Base-by-base conservation (phyloP, 2,113 vertebrate genomes). In the Limnothrissa miodon region DNA sequence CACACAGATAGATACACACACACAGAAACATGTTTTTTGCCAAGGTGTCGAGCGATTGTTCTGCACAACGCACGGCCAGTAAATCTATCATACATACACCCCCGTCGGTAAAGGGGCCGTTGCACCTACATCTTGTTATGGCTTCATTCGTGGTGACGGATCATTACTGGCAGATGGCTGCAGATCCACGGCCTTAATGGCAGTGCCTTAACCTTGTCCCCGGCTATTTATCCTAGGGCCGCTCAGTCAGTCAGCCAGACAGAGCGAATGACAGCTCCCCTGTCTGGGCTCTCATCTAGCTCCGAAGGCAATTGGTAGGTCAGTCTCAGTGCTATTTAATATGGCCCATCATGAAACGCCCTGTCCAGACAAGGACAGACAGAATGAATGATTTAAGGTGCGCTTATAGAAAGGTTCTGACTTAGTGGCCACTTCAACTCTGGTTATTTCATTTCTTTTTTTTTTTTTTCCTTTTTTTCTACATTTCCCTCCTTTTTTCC, bases 181-280 rank as follows among this genome's bases (percentile, higher is more conserved):
- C 59, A 9, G 0, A 62, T 62, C 59, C n/a, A 11, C 23, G 59
- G n/a, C 59, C 59, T 13, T 66, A 66, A 66, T 66, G 59, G 59
- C 59, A 9, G 25, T 66, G 59, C 59, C 59, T 66, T 66, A 66
- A 66, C 59, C 59, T 66, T 66, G 59, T 66, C 59, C 59, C 59
- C 7, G 29, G 5, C 8, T 25, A 66, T 66, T 33, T 66, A 29
- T 66, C n/a, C 59, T 25, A 33, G 59, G 59, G 25, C 59, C 9
- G 13, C 29, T 66, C 59, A 66, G 59, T 66, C 59, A 66, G 59
- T 66, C 59, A 66, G 59, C 7, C 59, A 33, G 59, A 66, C 29
- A 66, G 59, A 66, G 59, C 10, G n/a, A 33, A 66, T 33, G 59
- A 66, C 59, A 66, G 29, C 59, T 66, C 33, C 13, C 59, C 59